Evolutionary conservation across 2,888 invertebrate species (phyloP).

Genomic region (Nephrotoma flavescens): DNA sequence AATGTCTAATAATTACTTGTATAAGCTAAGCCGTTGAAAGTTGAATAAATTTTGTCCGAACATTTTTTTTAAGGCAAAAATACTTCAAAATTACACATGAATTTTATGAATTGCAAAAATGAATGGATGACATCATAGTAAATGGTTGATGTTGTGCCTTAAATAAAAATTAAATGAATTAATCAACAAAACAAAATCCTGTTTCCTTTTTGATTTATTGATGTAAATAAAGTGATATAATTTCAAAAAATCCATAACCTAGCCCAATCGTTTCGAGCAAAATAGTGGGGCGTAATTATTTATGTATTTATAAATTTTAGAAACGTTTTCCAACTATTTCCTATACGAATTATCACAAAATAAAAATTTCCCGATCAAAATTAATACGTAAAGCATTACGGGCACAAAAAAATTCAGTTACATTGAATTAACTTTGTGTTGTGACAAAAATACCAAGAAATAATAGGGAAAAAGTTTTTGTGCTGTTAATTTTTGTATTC

Average conservation of each 20-base stretch:
- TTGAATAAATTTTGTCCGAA: conserved; percentile 8
- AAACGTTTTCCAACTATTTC: not conserved
- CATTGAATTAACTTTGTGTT: not conserved
- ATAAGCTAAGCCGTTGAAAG: conserved; percentile 10
- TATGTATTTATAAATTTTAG: not conserved
- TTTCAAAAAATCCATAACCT: not conserved
- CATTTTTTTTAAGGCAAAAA: not conserved
- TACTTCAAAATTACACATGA: not conserved
- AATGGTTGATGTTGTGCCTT: not conserved
- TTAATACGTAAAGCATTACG: not conserved
- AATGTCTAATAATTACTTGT: conserved; percentile 7
- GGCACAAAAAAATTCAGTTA: not conserved
- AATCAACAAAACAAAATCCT: not conserved
- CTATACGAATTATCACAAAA: not conserved
- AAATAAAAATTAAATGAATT: not conserved
- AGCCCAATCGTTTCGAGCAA: not conserved
- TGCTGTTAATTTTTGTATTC: not conserved
- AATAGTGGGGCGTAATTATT: not conserved
- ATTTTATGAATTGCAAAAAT: not conserved
- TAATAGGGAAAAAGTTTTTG: not conserved
- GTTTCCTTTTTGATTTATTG: not conserved
- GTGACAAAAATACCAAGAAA: not conserved
- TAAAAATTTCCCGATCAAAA: not conserved
- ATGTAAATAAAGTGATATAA: not conserved
- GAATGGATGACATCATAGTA: not conserved